These are phyloP conservation scores for Griposia aprilina DNA, from an alignment of 2,888 invertebrate species.

Conservation along the genomic window DNA sequence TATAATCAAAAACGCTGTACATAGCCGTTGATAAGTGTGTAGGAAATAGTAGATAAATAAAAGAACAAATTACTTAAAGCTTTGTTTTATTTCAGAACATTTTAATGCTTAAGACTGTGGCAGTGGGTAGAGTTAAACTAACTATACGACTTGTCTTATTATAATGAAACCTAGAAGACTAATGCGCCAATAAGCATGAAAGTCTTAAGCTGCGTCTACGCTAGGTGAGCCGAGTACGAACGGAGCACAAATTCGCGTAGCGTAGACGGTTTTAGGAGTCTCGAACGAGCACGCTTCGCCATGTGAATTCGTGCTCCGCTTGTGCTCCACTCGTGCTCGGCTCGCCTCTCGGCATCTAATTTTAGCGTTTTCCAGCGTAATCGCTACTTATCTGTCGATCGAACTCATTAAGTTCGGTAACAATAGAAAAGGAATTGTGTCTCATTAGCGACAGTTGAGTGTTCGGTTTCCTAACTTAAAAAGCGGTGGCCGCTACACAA, in stretches of 20 bases:
- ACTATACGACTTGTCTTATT: background rate
- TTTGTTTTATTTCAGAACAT: slow-evolving; percentile 65
- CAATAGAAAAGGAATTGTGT: too few species aligned
- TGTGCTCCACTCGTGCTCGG: too few species aligned
- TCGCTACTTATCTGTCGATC: too few species aligned
- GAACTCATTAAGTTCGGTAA: too few species aligned
- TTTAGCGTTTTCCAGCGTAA: background rate
- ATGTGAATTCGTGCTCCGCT: too few species aligned
- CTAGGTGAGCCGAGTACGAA: too few species aligned
- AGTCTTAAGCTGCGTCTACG: background rate
- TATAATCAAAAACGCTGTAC: slow-evolving; percentile 79
- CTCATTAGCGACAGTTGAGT: too few species aligned
- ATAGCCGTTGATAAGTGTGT: slow-evolving; percentile 89
- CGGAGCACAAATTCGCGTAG: too few species aligned
- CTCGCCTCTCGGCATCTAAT: background rate
- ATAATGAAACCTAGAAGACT: background rate
- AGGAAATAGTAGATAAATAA: slow-evolving; percentile 84
- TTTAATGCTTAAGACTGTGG: background rate
- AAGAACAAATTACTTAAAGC: slow-evolving; percentile 65
- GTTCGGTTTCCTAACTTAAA: background rate
- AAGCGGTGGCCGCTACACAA: background rate
- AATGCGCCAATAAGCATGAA: background rate
- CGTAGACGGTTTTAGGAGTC: too few species aligned
- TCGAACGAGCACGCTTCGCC: too few species aligned
- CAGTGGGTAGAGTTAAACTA: background rate